phyloP scores from a whole-genome alignment of 2,797 vertebrate genomes.

The Okamejei kenojei region DNA sequence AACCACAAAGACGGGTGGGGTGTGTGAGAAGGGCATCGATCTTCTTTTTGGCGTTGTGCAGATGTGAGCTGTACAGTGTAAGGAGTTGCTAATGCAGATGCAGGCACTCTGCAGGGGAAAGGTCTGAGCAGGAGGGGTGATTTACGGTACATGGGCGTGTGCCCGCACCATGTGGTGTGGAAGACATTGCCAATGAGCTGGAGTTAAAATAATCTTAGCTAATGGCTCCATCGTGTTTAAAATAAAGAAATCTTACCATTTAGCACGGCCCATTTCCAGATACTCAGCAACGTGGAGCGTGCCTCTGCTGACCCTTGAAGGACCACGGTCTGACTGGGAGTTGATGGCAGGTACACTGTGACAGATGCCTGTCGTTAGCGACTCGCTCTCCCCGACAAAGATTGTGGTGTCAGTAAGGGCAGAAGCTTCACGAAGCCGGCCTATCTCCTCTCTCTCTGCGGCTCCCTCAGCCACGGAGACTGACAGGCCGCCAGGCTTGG shows the following conservation, averaged over 20 bases:
- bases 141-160: no score
- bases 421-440: conserved; percentile 39
- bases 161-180: no score
- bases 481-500: conserved; percentile 50
- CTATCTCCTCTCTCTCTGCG: conserved; percentile 40
- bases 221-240: neutral
- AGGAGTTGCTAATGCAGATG: neutral
- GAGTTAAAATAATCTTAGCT: neutral
- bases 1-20: neutral
- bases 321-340: neutral
- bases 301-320: neutral
- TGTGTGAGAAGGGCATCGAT: no score
- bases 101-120: neutral
- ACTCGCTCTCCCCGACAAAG: neutral
- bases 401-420: neutral
- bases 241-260: no score
- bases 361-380: neutral
- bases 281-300: neutral
- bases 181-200: neutral
- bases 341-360: neutral
- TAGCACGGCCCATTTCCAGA: neutral
- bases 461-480: conserved; percentile 45
- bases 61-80: neutral
- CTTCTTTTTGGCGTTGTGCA: no score
- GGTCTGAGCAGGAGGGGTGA: neutral